Evolutionary conservation across 1,140 invertebrate genomes (phyloP).

Genomic region (Pentalonia nigronervosa): DNA sequence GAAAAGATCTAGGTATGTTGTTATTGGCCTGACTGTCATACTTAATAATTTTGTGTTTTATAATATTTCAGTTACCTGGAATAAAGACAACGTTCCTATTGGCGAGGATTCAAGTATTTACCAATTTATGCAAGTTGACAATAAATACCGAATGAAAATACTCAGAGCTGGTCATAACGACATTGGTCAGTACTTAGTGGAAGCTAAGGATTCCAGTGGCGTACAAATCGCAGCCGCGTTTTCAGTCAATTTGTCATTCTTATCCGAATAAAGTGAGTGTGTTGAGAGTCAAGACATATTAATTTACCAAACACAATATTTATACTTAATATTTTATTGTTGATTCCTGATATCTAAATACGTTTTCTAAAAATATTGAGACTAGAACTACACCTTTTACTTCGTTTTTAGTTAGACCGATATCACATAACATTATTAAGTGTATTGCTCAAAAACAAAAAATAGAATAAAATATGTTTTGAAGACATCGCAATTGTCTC

Average conservation of each 20-base stretch:
- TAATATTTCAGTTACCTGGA: conserved; percentile 74
- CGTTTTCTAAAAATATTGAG: no score
- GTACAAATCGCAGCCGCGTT: conserved; percentile 74
- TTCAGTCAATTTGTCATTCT: conserved; percentile 26
- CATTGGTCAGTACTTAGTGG: conserved; percentile 88
- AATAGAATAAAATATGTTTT: neutral
- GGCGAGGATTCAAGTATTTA: conserved; percentile 79
- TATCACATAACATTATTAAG: neutral
- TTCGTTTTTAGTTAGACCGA: neutral
- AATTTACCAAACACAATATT: neutral
- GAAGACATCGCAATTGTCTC: neutral
- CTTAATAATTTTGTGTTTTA: neutral
- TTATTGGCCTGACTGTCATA: neutral
- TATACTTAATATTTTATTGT: neutral
- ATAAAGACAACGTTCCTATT: conserved; percentile 88
- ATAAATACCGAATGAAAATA: conserved; percentile 78
- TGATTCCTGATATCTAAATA: no score
- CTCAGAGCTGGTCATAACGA: conserved; percentile 79
- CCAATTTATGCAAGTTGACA: conserved; percentile 81
- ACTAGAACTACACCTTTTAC: neutral
- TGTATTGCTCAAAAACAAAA: neutral
- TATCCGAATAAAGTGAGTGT: conserved; percentile 34
- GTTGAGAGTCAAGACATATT: neutral
- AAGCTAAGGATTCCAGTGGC: conserved; percentile 83
- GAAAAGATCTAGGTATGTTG: no score